Base-by-base conservation (phyloP, 2,888 invertebrate species). In the Alloplasta piceator region DNA sequence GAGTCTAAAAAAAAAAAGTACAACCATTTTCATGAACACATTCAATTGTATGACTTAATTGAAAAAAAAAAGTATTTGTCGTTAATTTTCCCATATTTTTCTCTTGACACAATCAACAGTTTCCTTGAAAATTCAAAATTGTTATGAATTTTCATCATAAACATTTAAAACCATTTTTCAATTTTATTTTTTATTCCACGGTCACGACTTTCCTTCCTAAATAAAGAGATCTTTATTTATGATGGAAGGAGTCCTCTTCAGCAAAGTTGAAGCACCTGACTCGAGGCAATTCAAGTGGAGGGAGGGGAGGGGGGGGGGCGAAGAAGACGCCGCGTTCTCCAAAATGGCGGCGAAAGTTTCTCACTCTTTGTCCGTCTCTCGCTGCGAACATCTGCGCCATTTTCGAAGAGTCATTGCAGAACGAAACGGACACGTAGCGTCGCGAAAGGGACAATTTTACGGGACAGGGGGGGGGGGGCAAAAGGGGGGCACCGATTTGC, bases 361-460 rank as follows among this genome's bases (percentile, higher is more conserved):
- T 73, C 14, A 7, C 6, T 46, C 10, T 48, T 12, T 61, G 5
- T n/a, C 10, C 26, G 7, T 55, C 43, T 55, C 43, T 26, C 39
- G 6, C 26, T 70, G 68, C 61, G 41, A 68, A 58, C 64, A 71
- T 64, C 70, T 71, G 7, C 4, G 63, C 16, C 48, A 64, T 71
- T 71, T 56, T 71, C 68, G 48, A 56, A 61, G 43, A 61, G 41
- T 16, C 16, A 14, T 43, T 52, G 50, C 43, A 64, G 67, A 76
- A 76, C 56, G 76, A 79, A 73, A 68, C 80, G 76, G 38, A 73
- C 39, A 9, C 26, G 26, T 74, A 75, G 70, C 81, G 77, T 78
- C 73, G 64, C 73, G 80, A 80, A 81, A 64, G 66, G 60, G 71
- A 80, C 80, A 71, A 78, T 78, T 75, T 78, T 61, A 41, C 78